Conservation (phyloP, 1,140 invertebrate species). For the Physella acuta region DNA sequence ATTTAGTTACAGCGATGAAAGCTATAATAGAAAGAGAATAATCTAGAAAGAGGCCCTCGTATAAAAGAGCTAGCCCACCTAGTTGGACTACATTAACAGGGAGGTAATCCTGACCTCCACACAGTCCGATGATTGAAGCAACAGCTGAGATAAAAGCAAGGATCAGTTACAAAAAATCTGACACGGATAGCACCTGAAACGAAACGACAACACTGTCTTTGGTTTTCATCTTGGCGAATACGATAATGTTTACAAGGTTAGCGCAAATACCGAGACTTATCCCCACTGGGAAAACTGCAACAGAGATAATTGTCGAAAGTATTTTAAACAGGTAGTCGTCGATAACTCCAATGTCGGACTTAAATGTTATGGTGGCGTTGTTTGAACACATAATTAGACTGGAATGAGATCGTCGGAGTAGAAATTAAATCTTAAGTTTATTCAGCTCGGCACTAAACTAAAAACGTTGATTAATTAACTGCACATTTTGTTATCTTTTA, state of each 20-base stretch:
- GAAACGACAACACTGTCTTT: background rate
- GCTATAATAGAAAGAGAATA: background rate
- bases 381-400: no score
- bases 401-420: no score
- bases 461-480: no score
- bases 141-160: background rate
- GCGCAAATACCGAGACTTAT: background rate
- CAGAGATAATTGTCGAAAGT: no score
- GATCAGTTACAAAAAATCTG: background rate
- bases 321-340: no score
- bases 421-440: no score
- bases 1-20: background rate
- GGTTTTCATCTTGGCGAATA: background rate
- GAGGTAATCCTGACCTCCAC: background rate
- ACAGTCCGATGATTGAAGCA: background rate
- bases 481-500: no score
- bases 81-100: background rate
- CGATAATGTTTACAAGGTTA: background rate
- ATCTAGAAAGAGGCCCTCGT: background rate
- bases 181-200: background rate
- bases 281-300: no score
- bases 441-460: no score
- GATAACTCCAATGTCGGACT: no score
- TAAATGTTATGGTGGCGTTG: no score
- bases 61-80: background rate